Evolutionary conservation across 2,797 vertebrate species (phyloP).

Genomic region (Lemur catta): DNA sequence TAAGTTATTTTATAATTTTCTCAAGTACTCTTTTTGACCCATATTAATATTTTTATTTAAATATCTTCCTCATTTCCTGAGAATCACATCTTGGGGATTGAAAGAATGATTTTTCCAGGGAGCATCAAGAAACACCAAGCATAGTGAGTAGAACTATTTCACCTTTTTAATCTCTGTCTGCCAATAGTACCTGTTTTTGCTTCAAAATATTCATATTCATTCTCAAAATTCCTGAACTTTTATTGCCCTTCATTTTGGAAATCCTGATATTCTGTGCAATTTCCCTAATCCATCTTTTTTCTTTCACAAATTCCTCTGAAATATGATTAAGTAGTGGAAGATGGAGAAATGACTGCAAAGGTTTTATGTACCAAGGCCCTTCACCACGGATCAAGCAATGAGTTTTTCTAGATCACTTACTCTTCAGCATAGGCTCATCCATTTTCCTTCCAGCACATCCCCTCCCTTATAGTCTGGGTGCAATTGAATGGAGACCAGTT

Average conservation of each 20-base stretch:
- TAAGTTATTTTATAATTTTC: not conserved
- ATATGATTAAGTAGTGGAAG: not conserved
- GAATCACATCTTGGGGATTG: not conserved
- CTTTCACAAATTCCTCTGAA: not conserved
- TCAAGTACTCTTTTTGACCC: not conserved
- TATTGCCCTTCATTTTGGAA: not conserved
- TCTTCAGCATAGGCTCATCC: not conserved
- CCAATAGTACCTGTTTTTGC: not conserved
- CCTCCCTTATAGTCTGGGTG: not conserved
- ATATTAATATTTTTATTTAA: slow-evolving; percentile 27
- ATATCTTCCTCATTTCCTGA: not conserved
- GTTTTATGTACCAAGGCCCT: not conserved
- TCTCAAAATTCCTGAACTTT: not conserved
- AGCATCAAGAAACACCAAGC: not conserved
- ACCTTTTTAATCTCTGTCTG: not conserved
- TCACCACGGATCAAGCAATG: not conserved
- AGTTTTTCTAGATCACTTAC: not conserved
- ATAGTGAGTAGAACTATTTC: not conserved
- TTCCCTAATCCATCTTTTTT: not conserved
- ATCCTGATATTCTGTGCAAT: not conserved
- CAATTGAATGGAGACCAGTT: fast-evolving
- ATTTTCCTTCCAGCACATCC: not conserved
- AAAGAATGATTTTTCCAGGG: not conserved
- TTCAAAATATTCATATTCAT: not conserved
- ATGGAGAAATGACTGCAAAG: not conserved